A percentile compares a stretch with the other conserved stretches of the same genome.
These are phyloP conservation scores for Brenthis daphne DNA, from an alignment of 2,888 invertebrate genomes.

Conservation along the genomic window DNA sequence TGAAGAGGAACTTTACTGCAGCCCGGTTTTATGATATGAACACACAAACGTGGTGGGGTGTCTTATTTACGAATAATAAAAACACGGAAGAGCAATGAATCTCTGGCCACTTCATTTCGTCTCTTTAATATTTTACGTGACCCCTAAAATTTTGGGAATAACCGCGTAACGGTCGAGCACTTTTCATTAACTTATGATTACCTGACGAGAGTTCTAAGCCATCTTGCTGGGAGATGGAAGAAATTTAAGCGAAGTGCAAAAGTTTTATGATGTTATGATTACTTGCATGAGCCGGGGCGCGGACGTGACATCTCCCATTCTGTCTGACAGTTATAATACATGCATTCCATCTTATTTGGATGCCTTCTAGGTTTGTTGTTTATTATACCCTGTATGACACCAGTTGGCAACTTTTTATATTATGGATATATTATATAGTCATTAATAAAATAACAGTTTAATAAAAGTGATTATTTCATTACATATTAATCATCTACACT, in stretches of 20 bases:
- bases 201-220: conserved; percentile 68
- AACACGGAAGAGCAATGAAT: conserved; percentile 80
- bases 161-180: conserved; percentile 66
- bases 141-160: conserved; percentile 75
- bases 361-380: conserved; percentile 1
- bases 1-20: conserved; percentile 68
- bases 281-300: conserved; percentile 69
- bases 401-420: too few species aligned
- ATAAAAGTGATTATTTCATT: too few species aligned
- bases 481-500: too few species aligned
- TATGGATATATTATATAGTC: too few species aligned
- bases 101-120: conserved; percentile 80
- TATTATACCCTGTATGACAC: too few species aligned
- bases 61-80: conserved; percentile 81
- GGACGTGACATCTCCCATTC: conserved; percentile 56
- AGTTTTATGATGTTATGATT: conserved; percentile 80
- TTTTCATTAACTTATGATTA: conserved; percentile 81
- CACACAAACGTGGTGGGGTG: conserved; percentile 67
- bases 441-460: too few species aligned
- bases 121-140: conserved; percentile 82
- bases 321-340: conserved; percentile 30
- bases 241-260: conserved; percentile 77
- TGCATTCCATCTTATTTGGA: conserved; percentile 10
- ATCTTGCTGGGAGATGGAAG: conserved; percentile 64
- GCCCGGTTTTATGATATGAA: conserved; percentile 76